These are phyloP conservation scores for Capreolus pygargus DNA, from an alignment of 2,113 vertebrate genomes.

Conservation along the genomic window DNA sequence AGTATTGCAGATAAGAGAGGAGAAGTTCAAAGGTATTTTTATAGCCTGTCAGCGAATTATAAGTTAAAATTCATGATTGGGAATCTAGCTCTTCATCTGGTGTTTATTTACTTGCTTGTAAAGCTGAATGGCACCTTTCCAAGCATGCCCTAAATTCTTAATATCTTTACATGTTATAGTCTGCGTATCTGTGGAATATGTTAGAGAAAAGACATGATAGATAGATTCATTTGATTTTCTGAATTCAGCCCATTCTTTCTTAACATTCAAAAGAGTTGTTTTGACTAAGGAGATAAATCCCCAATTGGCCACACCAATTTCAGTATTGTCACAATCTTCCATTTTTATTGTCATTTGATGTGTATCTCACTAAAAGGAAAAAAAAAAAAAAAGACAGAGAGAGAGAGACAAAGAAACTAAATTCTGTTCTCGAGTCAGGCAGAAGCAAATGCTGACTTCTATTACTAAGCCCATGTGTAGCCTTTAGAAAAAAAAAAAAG, in stretches of 20 bases:
- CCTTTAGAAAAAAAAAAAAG: not conserved
- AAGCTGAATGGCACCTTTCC: not conserved
- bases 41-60: not conserved
- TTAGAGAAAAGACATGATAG: not conserved
- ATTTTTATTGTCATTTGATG: not conserved
- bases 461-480: not conserved
- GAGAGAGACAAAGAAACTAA: not conserved
- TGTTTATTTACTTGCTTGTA: not conserved
- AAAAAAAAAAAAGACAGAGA: not conserved
- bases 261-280: constrained; percentile 1
- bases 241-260: not conserved
- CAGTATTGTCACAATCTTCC: not conserved
- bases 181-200: not conserved
- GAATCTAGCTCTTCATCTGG: not conserved
- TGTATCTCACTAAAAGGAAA: not conserved
- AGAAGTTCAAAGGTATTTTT: not conserved
- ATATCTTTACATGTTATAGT: not conserved
- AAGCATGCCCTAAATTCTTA: not conserved
- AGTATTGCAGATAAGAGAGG: not conserved
- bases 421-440: not conserved
- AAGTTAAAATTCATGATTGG: constrained; percentile 26
- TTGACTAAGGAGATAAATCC: not conserved
- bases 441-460: not conserved
- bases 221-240: not conserved
- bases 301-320: not conserved